Evolutionary conservation across 1,140 invertebrate species (phyloP), one percentile per base, ranked within the genome.

Genomic region (Trichonephila clavipes): DNA sequence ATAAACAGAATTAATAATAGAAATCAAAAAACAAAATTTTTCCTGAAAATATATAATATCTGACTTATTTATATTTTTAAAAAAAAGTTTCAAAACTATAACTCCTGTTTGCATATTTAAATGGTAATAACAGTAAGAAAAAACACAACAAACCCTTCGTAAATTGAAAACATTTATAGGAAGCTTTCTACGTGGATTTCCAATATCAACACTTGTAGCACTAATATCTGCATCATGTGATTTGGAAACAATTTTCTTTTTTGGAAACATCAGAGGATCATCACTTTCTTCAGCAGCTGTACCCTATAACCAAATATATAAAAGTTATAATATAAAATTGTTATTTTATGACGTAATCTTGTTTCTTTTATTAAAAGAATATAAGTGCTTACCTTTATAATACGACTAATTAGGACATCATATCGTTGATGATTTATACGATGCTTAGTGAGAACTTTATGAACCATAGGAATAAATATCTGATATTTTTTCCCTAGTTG

Each of bases 401-500:
- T 96, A 34, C 95, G 95, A 40, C 96, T 95, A 92, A 96, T 96
- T 10, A 97, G 95, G 18, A 96, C 95, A 66, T 99, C 98, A 95
- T 99, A 99, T 94, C 97, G 97, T 24, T 97, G 96, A 96, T 98
- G 97, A 14, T 96, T 96, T 61, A 99, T 98, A 95, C 97, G 97
- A 95, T 99, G 98, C 95, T 98, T 98, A 0, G 95, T 96, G 61
- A 99, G 96, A 0, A 98, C 97, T 95, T 98, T 98, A 94, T 98
- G 97, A 2, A 99, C 98, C 95, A 99, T 97, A 2, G 98, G 98
- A 94, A 99, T 97, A 88, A 99, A 99, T 62, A 99, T 98, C 94
- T 97, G 97, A 95, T 98, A 99, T 95, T 98, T 99, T 81, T 97
- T 97, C 0, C 98, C 98, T 64, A 99, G 96, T 95, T 99, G 98